Percentiles rank a stretch among this genome's conserved stretches.
phyloP scores from a whole-genome alignment of 2,113 vertebrate genomes.

The Lasiurus borealis region DNA sequence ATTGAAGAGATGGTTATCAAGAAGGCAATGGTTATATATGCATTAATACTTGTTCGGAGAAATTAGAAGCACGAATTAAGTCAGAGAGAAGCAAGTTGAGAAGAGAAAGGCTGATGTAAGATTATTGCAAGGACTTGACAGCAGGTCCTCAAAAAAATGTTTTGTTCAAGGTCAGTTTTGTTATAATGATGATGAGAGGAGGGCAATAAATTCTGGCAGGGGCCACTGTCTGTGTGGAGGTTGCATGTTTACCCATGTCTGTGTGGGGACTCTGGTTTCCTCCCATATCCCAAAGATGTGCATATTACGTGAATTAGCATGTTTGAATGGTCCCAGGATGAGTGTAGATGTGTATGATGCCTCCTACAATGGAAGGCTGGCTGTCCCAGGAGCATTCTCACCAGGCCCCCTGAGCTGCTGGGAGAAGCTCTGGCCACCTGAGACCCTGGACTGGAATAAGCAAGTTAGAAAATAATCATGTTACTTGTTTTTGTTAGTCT shows the following conservation, averaged over 20 bases:
- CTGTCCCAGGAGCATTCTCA: neutral
- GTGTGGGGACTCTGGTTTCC: neutral
- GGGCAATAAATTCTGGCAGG: neutral
- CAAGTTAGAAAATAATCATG: neutral
- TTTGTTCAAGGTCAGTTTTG: neutral
- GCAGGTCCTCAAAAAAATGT: neutral
- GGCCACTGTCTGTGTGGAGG: neutral
- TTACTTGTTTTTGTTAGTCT: neutral
- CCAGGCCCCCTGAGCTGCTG: neutral
- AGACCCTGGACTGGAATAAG: neutral
- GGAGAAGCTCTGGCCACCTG: neutral
- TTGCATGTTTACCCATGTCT: neutral
- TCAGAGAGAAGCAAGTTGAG: neutral
- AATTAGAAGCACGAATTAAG: neutral
- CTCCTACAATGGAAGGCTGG: neutral
- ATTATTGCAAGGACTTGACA: neutral
- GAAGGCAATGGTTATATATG: neutral
- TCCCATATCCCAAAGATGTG: neutral
- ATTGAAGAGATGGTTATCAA: neutral
- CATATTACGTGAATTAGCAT: neutral
- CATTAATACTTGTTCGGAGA: neutral
- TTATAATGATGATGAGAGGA: neutral
- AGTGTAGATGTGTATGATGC: no score
- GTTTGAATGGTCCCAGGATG: neutral
- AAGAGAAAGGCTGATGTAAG: neutral